Percentiles rank a stretch among this genome's conserved stretches.
These are phyloP conservation scores for Chloebia gouldiae DNA, from an alignment of 2,113 vertebrate genomes.

Conservation along the genomic window DNA sequence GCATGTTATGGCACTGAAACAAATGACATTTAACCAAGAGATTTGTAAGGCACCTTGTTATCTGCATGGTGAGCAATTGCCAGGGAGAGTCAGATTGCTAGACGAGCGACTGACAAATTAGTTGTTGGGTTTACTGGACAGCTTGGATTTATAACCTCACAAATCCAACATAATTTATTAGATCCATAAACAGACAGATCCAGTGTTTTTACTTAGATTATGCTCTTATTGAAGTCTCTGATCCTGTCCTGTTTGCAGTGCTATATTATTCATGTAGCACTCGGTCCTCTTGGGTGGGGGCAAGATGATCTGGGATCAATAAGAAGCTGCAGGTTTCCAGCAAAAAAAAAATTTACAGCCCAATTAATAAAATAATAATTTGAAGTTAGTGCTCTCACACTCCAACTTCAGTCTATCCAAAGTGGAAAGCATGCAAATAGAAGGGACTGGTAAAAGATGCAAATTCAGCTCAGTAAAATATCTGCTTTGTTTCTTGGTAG, in stretches of 20 bases:
- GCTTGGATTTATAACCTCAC: constrained; percentile 79
- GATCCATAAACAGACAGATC: constrained; percentile 78
- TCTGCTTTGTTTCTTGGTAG: background rate
- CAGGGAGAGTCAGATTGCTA: constrained; percentile 69
- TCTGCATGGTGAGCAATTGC: constrained; percentile 80
- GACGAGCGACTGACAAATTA: constrained; percentile 81
- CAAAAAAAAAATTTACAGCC: background rate
- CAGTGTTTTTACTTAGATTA: constrained; percentile 77
- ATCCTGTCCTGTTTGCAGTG: constrained; percentile 48
- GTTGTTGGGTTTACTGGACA: constrained; percentile 83
- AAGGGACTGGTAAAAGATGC: background rate
- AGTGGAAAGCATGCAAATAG: background rate
- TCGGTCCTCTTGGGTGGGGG: background rate
- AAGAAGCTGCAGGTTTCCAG: background rate
- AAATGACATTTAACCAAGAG: constrained; percentile 86
- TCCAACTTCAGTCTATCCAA: background rate
- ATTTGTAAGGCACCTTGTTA: constrained; percentile 83
- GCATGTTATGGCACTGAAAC: constrained; percentile 82
- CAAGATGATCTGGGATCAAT: background rate
- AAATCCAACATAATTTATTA: constrained; percentile 81
- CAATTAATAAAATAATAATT: background rate
- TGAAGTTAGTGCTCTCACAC: background rate
- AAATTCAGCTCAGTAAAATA: background rate
- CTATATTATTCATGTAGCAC: constrained; percentile 54
- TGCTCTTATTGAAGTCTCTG: constrained; percentile 62